Evolutionary conservation across 35 echinoderm and acorn worm genomes (phyloP), one percentile per base, ranked within the genome.

Genomic region (Heliocidaris erythrogramma): DNA sequence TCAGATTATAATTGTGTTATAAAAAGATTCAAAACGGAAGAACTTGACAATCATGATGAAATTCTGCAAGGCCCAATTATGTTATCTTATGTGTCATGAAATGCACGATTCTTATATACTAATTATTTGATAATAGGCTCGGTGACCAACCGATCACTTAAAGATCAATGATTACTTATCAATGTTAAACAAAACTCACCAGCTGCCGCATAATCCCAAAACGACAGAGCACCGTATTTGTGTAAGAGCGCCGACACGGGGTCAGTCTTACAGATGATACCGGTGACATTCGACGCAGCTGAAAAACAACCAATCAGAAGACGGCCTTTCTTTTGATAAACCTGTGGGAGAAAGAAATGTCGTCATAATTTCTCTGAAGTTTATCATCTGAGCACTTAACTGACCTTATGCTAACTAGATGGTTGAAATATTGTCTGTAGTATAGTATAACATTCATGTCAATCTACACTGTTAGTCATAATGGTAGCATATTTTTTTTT

Each of bases 131-230:
- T 30, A 9, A 86, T 9, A 7, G 6, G 11, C 29, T 86, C 27
- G 21, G 11, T n/a, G 52, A 13, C 14, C 52, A 56, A 56, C 52
- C 14, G 2, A 56, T 9, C 52, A 56, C 10, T 56, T 14, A 56
- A 56, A 14, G 8, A 78, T 4, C 7, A 78, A 78, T 60, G 59
- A 78, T 78, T 78, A 7, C 65, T 42, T 42, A 42, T 42, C 35
- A 42, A 42, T 42, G 35, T 42, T 42, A 42, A 42, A 42, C 35
- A 42, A 42, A 42, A 42, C 35, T 78, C 27, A 95, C 94, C 96
- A 32, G 97, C 98, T 10, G 98, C 97, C 18, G 98, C 98, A 49
- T 99, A 99, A 60, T 99, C 98, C 98, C 98, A 99, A 85, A 99
- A 99, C 5, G 98, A 97, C 24, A 99, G 87, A 9, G 98, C 98